phyloP scores from a whole-genome alignment of 2,888 invertebrate species.

The Atrina japonica region DNA sequence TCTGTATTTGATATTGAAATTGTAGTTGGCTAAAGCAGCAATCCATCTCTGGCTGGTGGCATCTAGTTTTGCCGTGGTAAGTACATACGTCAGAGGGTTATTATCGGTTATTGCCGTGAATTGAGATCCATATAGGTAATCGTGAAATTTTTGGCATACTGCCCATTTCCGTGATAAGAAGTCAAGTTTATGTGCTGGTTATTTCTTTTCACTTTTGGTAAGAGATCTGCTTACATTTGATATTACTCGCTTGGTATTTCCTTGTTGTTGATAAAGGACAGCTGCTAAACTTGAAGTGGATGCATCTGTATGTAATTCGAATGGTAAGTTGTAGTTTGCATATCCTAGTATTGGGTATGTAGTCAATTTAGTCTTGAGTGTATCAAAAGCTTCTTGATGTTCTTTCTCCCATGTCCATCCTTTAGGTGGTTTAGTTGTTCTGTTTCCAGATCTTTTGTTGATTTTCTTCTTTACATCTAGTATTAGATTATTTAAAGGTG shows the following conservation, averaged over 20 bases:
- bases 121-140: conserved; percentile 39
- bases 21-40: conserved; percentile 1
- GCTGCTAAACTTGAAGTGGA: conserved; percentile 25
- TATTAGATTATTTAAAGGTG: conserved; percentile 31
- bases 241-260: too few species aligned
- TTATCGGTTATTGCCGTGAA: conserved; percentile 8
- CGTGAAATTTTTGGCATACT: conserved; percentile 39
- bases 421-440: not conserved
- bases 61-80: not conserved
- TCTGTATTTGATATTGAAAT: conserved; percentile 2
- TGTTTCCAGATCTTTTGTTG: too few species aligned
- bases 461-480: conserved; percentile 17
- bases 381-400: conserved; percentile 14
- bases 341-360: conserved; percentile 16
- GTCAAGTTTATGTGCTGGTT: conserved; percentile 17
- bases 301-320: conserved; percentile 30
- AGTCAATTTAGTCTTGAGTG: conserved; percentile 10
- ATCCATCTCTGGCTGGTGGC: conserved; percentile 8
- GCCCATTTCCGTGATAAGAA: not conserved
- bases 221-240: conserved; percentile 10
- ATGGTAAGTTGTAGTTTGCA: too few species aligned
- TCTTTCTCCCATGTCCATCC: not conserved
- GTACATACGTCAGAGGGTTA: conserved; percentile 11
- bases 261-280: conserved; percentile 27
- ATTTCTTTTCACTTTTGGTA: conserved; percentile 18